These are phyloP conservation scores for Hydropsyche tenuis DNA, from an alignment of 1,140 invertebrate genomes.

Conservation along the genomic window DNA sequence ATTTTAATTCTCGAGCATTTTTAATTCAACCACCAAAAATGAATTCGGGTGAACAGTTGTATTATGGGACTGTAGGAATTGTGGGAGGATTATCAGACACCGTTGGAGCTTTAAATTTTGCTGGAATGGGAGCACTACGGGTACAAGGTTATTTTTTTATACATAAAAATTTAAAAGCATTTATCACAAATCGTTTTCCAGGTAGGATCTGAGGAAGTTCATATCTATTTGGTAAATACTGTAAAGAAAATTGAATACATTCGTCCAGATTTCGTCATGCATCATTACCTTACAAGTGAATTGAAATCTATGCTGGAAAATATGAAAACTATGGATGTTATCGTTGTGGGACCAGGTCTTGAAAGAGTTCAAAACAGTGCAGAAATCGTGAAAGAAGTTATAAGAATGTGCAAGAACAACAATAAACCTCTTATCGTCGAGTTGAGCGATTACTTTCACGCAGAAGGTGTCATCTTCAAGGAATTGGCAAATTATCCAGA, in stretches of 20 bases:
- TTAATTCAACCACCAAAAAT: too few species aligned
- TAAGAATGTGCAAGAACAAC: slow-evolving; percentile 55
- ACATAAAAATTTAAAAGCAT: too few species aligned
- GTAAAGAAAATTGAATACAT: neutral
- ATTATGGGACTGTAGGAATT: slow-evolving; percentile 69
- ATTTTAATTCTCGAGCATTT: too few species aligned
- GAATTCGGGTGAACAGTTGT: neutral
- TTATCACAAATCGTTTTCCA: too few species aligned
- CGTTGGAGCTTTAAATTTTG: slow-evolving; percentile 80
- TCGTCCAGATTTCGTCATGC: slow-evolving; percentile 75
- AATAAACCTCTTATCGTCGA: slow-evolving; percentile 77
- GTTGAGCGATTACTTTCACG: slow-evolving; percentile 76
- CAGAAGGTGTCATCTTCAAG: slow-evolving; percentile 55
- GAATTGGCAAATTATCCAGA: slow-evolving; percentile 27
- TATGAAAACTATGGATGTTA: slow-evolving; percentile 69
- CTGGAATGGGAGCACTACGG: slow-evolving; percentile 74
- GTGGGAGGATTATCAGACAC: slow-evolving; percentile 78
- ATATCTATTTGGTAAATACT: neutral
- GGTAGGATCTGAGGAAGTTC: slow-evolving; percentile 19
- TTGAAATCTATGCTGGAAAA: slow-evolving; percentile 58
- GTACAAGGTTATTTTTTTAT: too few species aligned
- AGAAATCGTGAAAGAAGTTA: slow-evolving; percentile 55
- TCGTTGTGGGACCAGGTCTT: slow-evolving; percentile 80
- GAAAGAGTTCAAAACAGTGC: slow-evolving; percentile 66
- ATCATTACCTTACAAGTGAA: slow-evolving; percentile 68